Base-by-base conservation (phyloP, 2,113 vertebrate genomes). In the Campylomormyrus numenius region DNA sequence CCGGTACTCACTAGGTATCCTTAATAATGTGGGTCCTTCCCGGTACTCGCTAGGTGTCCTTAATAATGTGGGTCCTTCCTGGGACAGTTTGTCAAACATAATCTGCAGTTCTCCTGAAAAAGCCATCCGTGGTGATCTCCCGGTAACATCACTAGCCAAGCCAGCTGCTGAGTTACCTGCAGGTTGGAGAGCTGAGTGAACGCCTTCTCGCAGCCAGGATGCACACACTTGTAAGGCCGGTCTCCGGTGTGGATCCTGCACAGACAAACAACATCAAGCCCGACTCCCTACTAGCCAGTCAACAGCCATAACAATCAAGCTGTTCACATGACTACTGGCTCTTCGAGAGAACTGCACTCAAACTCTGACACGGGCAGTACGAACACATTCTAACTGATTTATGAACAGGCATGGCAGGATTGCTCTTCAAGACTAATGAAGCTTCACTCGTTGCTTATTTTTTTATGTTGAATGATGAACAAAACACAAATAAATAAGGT, bases 181-280 rank as follows among this genome's bases (percentile, higher is more conserved):
- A 99, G 96, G 95, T 99, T 99, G 92, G 98, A 99, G 92, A 99
- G 96, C 94, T 99, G 98, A 62, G 98, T 99, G 94, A 99, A 99
- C 19, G 98, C 96, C 93, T 99, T 99, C 94, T 99, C 98, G 53
- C 98, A 99, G 95, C 97, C 98, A 0, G 98, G 98, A 89, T 99
- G 98, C 24, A 96, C 97, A 94, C 98, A 99, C 96, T 99, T 99
- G 95, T 99, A 99, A 31, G 98, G 98, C 93, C 98, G 96, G 95
- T 99, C 98, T 0, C 98, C 98, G 0, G 98, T 99, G 95, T 99
- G 98, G 93, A 99, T 99, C 95, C 98, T 99, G 93, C n/a, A 93
- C 84, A 90, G 35, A 66, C 4, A 88, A 62, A 45, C 84, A 88
- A 84, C 88, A 50, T 62, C 77, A 84, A 0, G 13, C 31, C 42